phyloP scores from a whole-genome alignment of 2,113 vertebrate species.

The Salminus brasiliensis region DNA sequence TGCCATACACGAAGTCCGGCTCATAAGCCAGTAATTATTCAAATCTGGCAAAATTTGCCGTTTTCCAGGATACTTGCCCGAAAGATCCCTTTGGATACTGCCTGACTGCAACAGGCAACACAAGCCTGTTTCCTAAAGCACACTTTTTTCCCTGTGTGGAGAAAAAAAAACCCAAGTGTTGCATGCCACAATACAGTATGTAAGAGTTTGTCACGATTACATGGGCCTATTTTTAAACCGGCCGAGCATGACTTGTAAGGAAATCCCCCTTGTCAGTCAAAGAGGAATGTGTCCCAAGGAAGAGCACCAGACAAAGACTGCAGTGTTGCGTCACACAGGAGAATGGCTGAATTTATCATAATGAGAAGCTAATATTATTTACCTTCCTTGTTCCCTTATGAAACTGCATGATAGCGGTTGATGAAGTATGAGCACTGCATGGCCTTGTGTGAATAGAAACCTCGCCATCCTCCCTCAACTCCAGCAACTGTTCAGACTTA shows the following conservation, averaged over 20 bases:
- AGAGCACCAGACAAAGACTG: slow-evolving; percentile 14
- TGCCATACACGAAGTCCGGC: neutral
- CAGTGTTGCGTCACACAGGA: slow-evolving; percentile 1
- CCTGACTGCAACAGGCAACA: neutral
- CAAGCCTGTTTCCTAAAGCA: neutral
- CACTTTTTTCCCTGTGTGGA: neutral
- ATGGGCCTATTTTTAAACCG: slow-evolving; percentile 46
- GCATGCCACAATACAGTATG: slow-evolving; percentile 41
- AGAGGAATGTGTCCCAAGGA: slow-evolving; percentile 32
- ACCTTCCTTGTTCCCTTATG: slow-evolving; percentile 2
- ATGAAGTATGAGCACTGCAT: neutral
- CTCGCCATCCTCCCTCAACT: no score
- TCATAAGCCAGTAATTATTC: no score
- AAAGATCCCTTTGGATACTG: neutral
- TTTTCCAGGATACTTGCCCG: neutral
- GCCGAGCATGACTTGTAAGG: slow-evolving; percentile 41
- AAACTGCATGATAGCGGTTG: neutral
- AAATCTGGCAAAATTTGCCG: no score
- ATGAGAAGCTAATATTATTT: slow-evolving; percentile 7
- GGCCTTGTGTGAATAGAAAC: neutral
- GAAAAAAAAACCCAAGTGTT: slow-evolving; percentile 33
- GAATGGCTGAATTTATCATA: neutral
- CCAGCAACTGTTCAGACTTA: slow-evolving; percentile 70
- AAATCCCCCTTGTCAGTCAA: slow-evolving; percentile 43
- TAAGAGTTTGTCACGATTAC: slow-evolving; percentile 42